Percentiles rank a stretch among this genome's conserved stretches.
Conservation (phyloP, 2,113 vertebrate genomes). For the Syngnathoides biaculeatus region DNA sequence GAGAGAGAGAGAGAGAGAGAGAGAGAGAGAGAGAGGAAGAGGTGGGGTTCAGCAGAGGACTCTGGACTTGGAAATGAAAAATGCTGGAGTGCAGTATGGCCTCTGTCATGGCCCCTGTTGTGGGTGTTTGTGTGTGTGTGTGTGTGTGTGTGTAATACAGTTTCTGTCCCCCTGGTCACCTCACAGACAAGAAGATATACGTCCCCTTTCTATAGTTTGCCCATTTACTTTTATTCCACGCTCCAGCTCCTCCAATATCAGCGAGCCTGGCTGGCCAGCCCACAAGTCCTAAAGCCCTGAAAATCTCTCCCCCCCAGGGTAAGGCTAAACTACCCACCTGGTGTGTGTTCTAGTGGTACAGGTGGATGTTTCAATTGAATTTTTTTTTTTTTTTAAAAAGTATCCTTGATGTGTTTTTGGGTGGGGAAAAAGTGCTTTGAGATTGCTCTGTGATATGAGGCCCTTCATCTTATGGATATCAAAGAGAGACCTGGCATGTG, state of each 20-base stretch:
- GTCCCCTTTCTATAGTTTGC: conserved; percentile 54
- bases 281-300: conserved; percentile 59
- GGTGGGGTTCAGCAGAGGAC: conserved; percentile 13
- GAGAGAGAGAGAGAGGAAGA: background rate
- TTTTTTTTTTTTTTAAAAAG: conserved; percentile 38
- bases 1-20: background rate
- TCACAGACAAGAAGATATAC: conserved; percentile 69
- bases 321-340: conserved; percentile 50
- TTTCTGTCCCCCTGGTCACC: conserved; percentile 48
- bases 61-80: conserved; percentile 51
- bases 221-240: conserved; percentile 71
- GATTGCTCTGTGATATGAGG: conserved; percentile 17
- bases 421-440: conserved; percentile 14
- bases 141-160: conserved; percentile 20
- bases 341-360: conserved; percentile 46
- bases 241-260: conserved; percentile 63
- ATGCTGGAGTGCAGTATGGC: conserved; percentile 52
- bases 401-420: conserved; percentile 15
- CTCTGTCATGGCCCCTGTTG: conserved; percentile 35
- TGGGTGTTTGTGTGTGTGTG: background rate
- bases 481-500: conserved; percentile 14
- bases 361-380: conserved; percentile 47
- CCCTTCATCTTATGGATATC: conserved; percentile 12
- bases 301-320: conserved; percentile 63
- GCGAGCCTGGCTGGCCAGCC: conserved; percentile 51